Evolutionary conservation across 2,113 vertebrate species (phyloP), one percentile per base, ranked within the genome.

Genomic region (Illadopsis cleaveri): DNA sequence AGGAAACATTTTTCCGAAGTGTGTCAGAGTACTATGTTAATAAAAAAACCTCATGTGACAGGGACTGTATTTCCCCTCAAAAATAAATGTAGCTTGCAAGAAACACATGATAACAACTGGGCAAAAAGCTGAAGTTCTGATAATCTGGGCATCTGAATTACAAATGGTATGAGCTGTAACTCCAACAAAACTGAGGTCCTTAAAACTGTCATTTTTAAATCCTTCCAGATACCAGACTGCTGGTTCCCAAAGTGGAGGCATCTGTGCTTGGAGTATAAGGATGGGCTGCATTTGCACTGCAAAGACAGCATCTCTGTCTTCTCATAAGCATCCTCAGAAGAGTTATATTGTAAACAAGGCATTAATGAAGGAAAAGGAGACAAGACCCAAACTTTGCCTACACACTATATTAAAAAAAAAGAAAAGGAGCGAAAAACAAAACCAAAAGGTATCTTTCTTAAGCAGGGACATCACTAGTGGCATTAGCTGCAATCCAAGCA

Each of bases 181-280:
- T 86, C 53, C 77, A 81, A 83, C 4, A 42, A 71, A 87, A 78
- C 40, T 11, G 0, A 64, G 16, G 21, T 68, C 27, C 16, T 42
- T 61, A 24, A 28, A 62, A 51, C 16, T 15, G 11, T 18, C 16
- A 50, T 78, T 84, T 93, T 93, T 65, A 82, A 93, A 68, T 44
- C 20, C 10, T 35, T 56, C 23, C 22, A 68, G 57, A 40, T 11
- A 65, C 19, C n/a, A 40, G 56, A 15, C 37, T 61, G n/a, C 22
- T 76, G 25, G 21, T 60, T 92, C 20, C 22, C 44, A 30, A 2
- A 51, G 27, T 4, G 11, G 35, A 35, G 17, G 25, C 23, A 81
- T 35, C 42, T 25, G n/a, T 0, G 0, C 40, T 82, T 6, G 1
- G 22, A 9, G 33, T 9, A 71, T 56, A 86, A 83, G 17, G 12